phyloP scores from a whole-genome alignment of 1,140 invertebrate genomes.

The Drosophila novamexicana region DNA sequence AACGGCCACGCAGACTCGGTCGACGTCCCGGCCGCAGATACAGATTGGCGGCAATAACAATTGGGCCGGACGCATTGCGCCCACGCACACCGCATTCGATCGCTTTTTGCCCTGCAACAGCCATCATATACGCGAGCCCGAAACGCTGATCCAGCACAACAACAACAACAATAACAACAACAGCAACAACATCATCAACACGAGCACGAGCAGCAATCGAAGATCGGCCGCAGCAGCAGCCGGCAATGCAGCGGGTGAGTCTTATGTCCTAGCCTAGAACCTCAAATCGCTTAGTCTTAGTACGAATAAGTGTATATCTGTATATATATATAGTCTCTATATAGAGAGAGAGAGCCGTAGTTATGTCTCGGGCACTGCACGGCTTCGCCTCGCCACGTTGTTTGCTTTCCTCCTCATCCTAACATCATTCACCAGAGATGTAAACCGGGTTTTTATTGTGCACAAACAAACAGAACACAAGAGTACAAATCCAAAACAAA shows the following conservation, averaged over 20 bases:
- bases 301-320: no score
- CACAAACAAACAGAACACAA: no score
- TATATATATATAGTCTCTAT: no score
- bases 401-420: constrained; percentile 45
- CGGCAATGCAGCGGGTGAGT: no score
- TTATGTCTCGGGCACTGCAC: constrained; percentile 1
- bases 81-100: constrained; percentile 82
- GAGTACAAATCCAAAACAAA: not conserved
- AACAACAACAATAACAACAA: constrained; percentile 18
- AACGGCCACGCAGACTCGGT: constrained; percentile 88
- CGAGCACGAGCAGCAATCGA: not conserved
- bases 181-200: constrained; percentile 12
- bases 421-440: constrained; percentile 45
- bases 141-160: constrained; percentile 49
- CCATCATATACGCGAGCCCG: constrained; percentile 80
- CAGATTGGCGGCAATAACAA: constrained; percentile 84
- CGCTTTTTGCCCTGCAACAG: constrained; percentile 84
- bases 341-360: no score
- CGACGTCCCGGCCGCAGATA: constrained; percentile 88
- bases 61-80: constrained; percentile 76
- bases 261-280: no score
- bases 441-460: constrained; percentile 17
- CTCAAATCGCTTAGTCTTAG: no score
- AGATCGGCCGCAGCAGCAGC: not conserved
- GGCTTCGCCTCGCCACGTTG: constrained; percentile 27